Base-by-base conservation (phyloP, 2,113 vertebrate species). In the Leptobrachium leishanense region DNA sequence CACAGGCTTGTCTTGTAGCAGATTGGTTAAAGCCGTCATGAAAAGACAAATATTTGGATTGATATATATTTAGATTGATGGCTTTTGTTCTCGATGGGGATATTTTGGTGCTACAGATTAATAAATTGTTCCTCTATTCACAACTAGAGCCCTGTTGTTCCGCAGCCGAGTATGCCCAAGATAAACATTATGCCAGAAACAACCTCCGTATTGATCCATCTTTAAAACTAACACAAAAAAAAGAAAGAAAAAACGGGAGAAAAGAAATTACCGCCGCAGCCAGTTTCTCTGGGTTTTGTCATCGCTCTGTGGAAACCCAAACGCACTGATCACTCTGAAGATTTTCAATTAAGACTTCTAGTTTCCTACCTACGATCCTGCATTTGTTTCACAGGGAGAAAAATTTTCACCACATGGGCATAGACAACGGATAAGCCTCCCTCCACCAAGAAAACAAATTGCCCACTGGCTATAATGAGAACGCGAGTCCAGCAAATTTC, bases 371-470 rank as follows among this genome's bases (percentile, higher is more conserved):
- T 82, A 87, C 82, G 88, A 72, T 84, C 77, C 85, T 85, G 81
- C 89, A 82, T 90, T 88, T 89, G 88, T 87, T 92, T 91, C 86
- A 84, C 75, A 85, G 86, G 83, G 82, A 85, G 86, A 83, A 88
- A 81, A 77, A 87, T 90, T 92, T 90, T 90, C 87, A 88, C 87
- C 87, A 83, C 90, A 83, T 90, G 91, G 86, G 85, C 84, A 87
- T 88, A 85, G 84, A 82, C 82, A 89, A 86, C 87, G 90, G 90
- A 84, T 89, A 92, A 92, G 87, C 88, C 89, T 87, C 76, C 1
- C 86, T 91, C 90, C 90, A 90, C 90, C 77, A 82, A 87, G 85
- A 89, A 93, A 92, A 92, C 91, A 92, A 92, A 93, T 92, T 92
- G 86, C 88, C 89, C 84, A 31, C 85, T 87, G 83, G 84, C 83